Percentiles rank a stretch among this genome's conserved stretches.
These are phyloP conservation scores for Grammomys surdaster DNA, from an alignment of 2,113 vertebrate species.

Conservation along the genomic window DNA sequence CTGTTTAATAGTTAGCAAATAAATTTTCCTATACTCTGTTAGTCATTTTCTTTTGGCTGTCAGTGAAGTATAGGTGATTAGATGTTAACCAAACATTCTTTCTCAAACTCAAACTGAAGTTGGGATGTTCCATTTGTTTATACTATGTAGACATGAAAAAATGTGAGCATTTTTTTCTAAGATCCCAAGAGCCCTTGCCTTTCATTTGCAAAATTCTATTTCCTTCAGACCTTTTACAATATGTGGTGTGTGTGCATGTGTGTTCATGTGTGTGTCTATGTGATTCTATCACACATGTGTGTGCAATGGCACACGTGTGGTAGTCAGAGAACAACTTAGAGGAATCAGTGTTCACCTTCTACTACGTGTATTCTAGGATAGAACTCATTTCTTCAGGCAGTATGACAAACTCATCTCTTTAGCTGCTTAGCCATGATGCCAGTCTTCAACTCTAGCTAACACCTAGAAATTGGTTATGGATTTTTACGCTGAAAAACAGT, in stretches of 20 bases:
- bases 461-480: background rate
- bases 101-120: slow-evolving; percentile 67
- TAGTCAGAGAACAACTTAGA: background rate
- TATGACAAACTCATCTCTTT: background rate
- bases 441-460: background rate
- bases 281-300: background rate
- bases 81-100: slow-evolving; percentile 74
- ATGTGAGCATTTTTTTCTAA: background rate
- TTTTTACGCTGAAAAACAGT: slow-evolving; percentile 46
- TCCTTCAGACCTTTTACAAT: background rate
- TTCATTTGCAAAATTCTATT: slow-evolving; percentile 31
- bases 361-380: background rate
- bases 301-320: background rate
- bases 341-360: background rate
- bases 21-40: slow-evolving; percentile 67
- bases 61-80: slow-evolving; percentile 67
- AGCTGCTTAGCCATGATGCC: background rate
- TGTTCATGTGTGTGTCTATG: background rate
- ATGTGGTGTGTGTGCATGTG: background rate
- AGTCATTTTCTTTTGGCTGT: slow-evolving; percentile 58
- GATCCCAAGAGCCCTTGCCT: slow-evolving; percentile 44
- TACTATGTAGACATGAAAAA: slow-evolving; percentile 65
- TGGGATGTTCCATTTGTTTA: slow-evolving; percentile 69
- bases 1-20: slow-evolving; percentile 72
- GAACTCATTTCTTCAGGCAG: background rate